phyloP scores from a whole-genome alignment of 2,113 vertebrate genomes.

The Rattus rattus region DNA sequence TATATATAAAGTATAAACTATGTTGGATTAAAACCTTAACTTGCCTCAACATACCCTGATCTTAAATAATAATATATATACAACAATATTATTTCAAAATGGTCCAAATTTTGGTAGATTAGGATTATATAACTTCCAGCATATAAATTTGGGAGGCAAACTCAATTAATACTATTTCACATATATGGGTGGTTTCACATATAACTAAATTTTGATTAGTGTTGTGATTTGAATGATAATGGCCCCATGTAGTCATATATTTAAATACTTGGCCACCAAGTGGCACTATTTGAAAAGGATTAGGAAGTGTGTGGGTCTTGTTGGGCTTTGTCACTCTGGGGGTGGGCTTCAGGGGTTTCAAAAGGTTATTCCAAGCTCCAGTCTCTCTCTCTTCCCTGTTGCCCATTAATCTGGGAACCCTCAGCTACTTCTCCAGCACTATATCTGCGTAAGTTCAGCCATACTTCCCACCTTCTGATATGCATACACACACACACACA shows the following conservation, averaged over 20 bases:
- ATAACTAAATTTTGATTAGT: background rate
- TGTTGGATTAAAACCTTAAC: conserved; percentile 15
- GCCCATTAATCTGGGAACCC: background rate
- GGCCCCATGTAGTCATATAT: background rate
- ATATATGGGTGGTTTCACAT: background rate
- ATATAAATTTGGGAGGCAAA: background rate
- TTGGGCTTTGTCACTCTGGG: background rate
- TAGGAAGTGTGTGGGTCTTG: background rate
- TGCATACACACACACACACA: background rate
- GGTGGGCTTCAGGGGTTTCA: background rate
- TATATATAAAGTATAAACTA: background rate
- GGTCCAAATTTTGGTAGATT: background rate
- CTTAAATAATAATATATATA: background rate
- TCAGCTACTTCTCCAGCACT: background rate
- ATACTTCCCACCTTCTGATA: background rate
- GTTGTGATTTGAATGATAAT: background rate
- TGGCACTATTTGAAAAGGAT: background rate
- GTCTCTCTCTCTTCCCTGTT: background rate
- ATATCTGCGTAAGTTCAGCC: background rate
- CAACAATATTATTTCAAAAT: background rate
- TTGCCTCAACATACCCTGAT: background rate
- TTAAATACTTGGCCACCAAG: background rate
- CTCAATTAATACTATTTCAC: background rate
- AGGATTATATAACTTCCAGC: background rate
- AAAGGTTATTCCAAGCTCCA: background rate